phyloP scores from a whole-genome alignment of 2,113 vertebrate genomes.

The Alouatta palliata region DNA sequence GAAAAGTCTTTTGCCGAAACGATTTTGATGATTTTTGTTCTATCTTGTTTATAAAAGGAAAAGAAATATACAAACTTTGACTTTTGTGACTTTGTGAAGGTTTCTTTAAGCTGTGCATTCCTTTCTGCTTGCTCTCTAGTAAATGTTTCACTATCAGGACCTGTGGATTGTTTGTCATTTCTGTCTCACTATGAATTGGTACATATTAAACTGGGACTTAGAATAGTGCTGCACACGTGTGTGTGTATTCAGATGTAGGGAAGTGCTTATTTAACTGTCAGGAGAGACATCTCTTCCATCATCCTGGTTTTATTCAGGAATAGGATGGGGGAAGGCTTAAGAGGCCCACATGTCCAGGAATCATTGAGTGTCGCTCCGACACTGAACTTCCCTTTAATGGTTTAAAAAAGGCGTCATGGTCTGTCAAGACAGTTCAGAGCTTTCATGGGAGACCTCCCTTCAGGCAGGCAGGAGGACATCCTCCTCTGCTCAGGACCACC shows the following conservation, averaged over 20 bases:
- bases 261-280: background rate
- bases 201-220: background rate
- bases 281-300: background rate
- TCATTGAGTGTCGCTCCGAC: background rate
- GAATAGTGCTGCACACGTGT: background rate
- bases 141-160: slow-evolving; percentile 89
- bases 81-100: slow-evolving; percentile 86
- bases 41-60: slow-evolving; percentile 83
- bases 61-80: slow-evolving; percentile 80
- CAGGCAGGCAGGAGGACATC: background rate
- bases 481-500: background rate
- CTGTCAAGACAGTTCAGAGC: background rate
- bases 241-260: background rate
- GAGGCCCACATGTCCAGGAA: background rate
- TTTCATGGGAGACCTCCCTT: background rate
- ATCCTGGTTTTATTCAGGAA: slow-evolving; percentile 53
- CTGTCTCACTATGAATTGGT: slow-evolving; percentile 14
- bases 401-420: background rate
- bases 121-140: slow-evolving; percentile 89
- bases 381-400: background rate
- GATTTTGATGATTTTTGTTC: slow-evolving; percentile 79
- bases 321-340: background rate
- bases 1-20: slow-evolving; percentile 79
- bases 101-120: slow-evolving; percentile 88
- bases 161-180: slow-evolving; percentile 70